Conservation (phyloP, 2,113 vertebrate species). For the Suricata suricatta region DNA sequence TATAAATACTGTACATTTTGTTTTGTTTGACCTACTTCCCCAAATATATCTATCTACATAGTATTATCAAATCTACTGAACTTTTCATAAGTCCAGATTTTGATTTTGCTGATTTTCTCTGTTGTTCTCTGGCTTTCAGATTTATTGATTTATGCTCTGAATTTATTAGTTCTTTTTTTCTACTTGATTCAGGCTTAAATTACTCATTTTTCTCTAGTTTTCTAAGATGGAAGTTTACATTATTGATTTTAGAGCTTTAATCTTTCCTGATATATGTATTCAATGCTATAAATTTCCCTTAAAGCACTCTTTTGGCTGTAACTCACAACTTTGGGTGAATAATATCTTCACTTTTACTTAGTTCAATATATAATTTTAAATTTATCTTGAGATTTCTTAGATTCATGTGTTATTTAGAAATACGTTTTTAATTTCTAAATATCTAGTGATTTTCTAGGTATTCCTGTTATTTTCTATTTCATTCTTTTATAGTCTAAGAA, state of each 20-base stretch:
- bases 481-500: neutral
- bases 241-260: neutral
- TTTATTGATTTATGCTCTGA: neutral
- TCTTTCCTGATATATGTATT: neutral
- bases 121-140: neutral
- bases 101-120: neutral
- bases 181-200: neutral
- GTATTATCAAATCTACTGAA: neutral
- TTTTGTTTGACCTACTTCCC: neutral
- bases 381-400: neutral
- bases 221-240: neutral
- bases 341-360: constrained; percentile 7
- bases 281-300: neutral
- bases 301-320: neutral
- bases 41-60: neutral
- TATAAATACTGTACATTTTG: neutral
- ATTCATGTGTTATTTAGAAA: neutral
- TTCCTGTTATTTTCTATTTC: neutral
- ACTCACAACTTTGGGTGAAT: neutral
- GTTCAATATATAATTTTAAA: neutral
- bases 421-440: neutral
- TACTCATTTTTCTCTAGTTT: neutral
- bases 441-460: neutral
- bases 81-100: neutral
- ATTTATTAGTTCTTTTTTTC: neutral